A percentile compares a stretch with the other conserved stretches of the same genome.
Evolutionary conservation across 2,113 vertebrate genomes (phyloP).

Genomic region (Cheilinus undulatus): DNA sequence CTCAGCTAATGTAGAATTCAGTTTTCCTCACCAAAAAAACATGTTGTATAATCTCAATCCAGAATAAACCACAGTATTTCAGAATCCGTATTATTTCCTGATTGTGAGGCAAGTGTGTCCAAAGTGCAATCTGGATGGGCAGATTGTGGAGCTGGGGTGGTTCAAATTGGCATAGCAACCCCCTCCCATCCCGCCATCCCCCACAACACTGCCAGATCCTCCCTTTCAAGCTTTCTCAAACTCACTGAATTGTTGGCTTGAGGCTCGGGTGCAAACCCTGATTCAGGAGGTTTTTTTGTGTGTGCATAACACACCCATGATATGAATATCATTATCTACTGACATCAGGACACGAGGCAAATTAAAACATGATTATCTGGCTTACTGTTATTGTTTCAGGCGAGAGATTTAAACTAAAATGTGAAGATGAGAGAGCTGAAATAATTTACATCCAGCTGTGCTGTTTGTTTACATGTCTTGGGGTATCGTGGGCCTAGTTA

Average conservation of each 20-base stretch:
- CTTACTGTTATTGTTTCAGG: slow-evolving; percentile 69
- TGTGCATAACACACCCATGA: slow-evolving; percentile 47
- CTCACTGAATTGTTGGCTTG: slow-evolving; percentile 49
- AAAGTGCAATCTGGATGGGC: slow-evolving; percentile 74
- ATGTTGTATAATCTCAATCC: not conserved
- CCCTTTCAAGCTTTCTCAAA: slow-evolving; percentile 55
- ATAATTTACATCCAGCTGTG: slow-evolving; percentile 74
- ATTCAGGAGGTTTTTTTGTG: slow-evolving; percentile 49
- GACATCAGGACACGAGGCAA: slow-evolving; percentile 67
- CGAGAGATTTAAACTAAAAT: slow-evolving; percentile 63
- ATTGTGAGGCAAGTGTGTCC: slow-evolving; percentile 51
- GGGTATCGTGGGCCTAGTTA: slow-evolving; percentile 67
- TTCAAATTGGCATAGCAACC: slow-evolving; percentile 48
- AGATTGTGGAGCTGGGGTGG: slow-evolving; percentile 63
- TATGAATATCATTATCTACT: slow-evolving; percentile 69
- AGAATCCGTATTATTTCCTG: slow-evolving; percentile 16
- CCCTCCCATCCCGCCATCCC: slow-evolving; percentile 15
- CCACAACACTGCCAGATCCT: slow-evolving; percentile 44
- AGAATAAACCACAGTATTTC: slow-evolving; percentile 12
- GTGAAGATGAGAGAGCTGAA: slow-evolving; percentile 60
- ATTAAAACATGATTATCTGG: slow-evolving; percentile 71
- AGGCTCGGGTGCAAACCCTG: slow-evolving; percentile 38
- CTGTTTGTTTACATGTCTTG: slow-evolving; percentile 75
- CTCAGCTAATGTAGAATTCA: not conserved
- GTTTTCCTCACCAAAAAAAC: not conserved